These are phyloP conservation scores for Eupithecia tripunctaria DNA, from an alignment of 2,888 invertebrate genomes.

Conservation along the genomic window DNA sequence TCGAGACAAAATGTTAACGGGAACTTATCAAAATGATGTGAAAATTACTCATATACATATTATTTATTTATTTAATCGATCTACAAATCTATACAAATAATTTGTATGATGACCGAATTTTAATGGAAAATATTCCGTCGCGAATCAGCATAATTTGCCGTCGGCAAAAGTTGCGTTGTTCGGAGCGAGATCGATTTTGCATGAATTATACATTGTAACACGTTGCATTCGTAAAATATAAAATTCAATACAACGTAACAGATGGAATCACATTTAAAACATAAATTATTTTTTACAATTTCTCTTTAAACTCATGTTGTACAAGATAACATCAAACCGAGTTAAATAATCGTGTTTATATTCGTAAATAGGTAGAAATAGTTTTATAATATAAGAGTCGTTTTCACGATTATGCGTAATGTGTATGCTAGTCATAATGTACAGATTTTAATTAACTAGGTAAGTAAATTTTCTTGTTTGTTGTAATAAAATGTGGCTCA, in stretches of 20 bases:
- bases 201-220: slow-evolving; percentile 41
- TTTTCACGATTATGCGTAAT: slow-evolving; percentile 66
- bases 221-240: slow-evolving; percentile 37
- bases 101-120: slow-evolving; percentile 10
- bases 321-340: neutral
- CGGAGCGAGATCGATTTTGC: slow-evolving; percentile 41
- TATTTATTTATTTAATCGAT: no score
- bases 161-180: slow-evolving; percentile 38
- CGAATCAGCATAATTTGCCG: slow-evolving; percentile 34
- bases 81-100: neutral
- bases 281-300: slow-evolving; percentile 20
- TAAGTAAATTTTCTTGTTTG: slow-evolving; percentile 71
- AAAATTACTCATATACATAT: neutral
- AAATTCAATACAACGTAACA: slow-evolving; percentile 20
- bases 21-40: neutral
- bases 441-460: slow-evolving; percentile 72
- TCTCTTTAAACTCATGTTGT: neutral
- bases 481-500: slow-evolving; percentile 59
- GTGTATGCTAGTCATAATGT: slow-evolving; percentile 81
- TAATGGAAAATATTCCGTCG: slow-evolving; percentile 31
- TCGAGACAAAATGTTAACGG: neutral
- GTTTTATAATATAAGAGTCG: slow-evolving; percentile 66
- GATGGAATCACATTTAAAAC: slow-evolving; percentile 20
- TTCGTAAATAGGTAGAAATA: slow-evolving; percentile 70
- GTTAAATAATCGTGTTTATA: slow-evolving; percentile 49